Evolutionary conservation across 1,140 invertebrate species (phyloP).

Genomic region (Bombus picipes): DNA sequence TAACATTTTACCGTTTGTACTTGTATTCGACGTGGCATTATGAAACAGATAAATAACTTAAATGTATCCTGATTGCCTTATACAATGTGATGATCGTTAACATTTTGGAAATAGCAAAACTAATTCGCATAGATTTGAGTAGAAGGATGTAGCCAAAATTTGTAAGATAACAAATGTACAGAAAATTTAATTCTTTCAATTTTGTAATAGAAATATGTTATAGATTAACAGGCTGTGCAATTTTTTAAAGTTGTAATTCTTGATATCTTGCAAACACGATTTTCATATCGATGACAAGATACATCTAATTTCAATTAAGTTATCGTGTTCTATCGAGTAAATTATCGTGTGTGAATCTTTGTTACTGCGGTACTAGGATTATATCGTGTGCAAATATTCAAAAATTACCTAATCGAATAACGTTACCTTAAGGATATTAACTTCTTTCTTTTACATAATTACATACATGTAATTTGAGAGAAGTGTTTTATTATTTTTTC

Average conservation of each 20-base stretch:
- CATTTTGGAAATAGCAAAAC: constrained; percentile 17
- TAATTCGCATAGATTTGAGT: constrained; percentile 16
- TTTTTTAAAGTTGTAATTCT: constrained; percentile 48
- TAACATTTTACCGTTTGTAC: constrained; percentile 10
- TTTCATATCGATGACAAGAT: constrained; percentile 23
- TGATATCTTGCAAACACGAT: constrained; percentile 32
- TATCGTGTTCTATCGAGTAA: constrained; percentile 25
- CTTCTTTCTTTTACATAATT: not conserved
- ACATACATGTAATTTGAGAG: not conserved
- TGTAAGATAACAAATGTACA: constrained; percentile 45
- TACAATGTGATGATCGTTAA: constrained; percentile 23
- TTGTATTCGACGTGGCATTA: constrained; percentile 25
- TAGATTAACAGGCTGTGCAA: constrained; percentile 54
- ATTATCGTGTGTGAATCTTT: constrained; percentile 22
- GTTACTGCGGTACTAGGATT: constrained; percentile 24
- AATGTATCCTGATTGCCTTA: constrained; percentile 19
- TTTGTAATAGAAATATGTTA: constrained; percentile 32
- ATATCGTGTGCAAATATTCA: not conserved
- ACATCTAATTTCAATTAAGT: constrained; percentile 32
- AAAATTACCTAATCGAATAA: not conserved
- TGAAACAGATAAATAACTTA: not conserved
- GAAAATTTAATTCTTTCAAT: constrained; percentile 41
- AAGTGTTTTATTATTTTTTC: not conserved
- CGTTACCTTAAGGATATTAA: constrained; percentile 3
- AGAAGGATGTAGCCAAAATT: constrained; percentile 27